Conservation (phyloP, 1,140 invertebrate genomes). For the Monochamus saltuarius region DNA sequence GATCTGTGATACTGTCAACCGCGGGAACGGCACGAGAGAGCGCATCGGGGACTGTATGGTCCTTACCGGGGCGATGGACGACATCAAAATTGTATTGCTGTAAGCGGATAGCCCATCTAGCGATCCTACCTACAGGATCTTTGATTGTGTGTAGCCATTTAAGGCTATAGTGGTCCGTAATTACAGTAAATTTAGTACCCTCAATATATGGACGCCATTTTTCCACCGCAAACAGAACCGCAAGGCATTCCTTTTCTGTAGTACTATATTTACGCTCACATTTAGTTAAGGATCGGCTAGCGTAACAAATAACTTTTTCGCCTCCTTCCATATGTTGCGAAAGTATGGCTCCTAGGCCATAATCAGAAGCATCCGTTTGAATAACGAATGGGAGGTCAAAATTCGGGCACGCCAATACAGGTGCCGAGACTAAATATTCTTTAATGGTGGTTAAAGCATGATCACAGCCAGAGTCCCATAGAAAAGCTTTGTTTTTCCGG, state of each 20-base stretch:
- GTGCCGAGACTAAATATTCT: slow-evolving; percentile 12
- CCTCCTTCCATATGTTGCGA: slow-evolving; percentile 30
- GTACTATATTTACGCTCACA: slow-evolving; percentile 51
- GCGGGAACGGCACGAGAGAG: slow-evolving; percentile 22
- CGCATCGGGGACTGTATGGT: slow-evolving; percentile 42
- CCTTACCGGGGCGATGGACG: slow-evolving; percentile 38
- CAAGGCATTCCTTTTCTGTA: slow-evolving; percentile 52
- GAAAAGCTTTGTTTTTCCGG: slow-evolving; percentile 27
- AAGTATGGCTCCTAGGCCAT: slow-evolving; percentile 39
- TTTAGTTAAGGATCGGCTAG: slow-evolving; percentile 44
- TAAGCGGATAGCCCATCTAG: slow-evolving; percentile 50
- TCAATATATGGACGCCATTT: slow-evolving; percentile 47
- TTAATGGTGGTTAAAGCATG: slow-evolving; percentile 13
- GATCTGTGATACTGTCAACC: too few relatives aligned
- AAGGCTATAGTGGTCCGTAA: slow-evolving; percentile 52
- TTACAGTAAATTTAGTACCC: slow-evolving; percentile 47
- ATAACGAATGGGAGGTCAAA: slow-evolving; percentile 30
- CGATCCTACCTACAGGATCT: slow-evolving; percentile 48
- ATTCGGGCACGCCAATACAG: slow-evolving; percentile 23
- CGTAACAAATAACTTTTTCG: slow-evolving; percentile 48
- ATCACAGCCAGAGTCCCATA: slow-evolving; percentile 11
- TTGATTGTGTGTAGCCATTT: slow-evolving; percentile 50
- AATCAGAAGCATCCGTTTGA: slow-evolving; percentile 28
- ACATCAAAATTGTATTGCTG: slow-evolving; percentile 50
- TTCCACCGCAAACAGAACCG: slow-evolving; percentile 49